phyloP scores from a whole-genome alignment of 2,888 invertebrate genomes.

The Mellilla xanthometata region DNA sequence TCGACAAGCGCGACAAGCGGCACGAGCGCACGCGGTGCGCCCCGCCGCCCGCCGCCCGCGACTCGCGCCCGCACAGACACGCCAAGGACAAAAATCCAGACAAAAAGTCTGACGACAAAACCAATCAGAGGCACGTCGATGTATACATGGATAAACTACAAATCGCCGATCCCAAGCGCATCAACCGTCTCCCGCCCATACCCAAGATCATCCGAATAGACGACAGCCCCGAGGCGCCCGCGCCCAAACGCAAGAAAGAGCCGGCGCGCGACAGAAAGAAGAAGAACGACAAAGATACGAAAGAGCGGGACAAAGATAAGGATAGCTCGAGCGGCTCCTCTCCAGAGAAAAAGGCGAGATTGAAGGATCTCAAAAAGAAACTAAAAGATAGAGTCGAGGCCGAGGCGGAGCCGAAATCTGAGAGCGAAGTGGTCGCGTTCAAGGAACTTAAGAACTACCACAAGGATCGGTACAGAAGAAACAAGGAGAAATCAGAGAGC shows the following conservation, averaged over 20 bases:
- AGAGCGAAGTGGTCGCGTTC: conserved; percentile 63
- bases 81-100: neutral
- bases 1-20: conserved; percentile 32
- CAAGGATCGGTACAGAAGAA: conserved; percentile 85
- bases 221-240: conserved; percentile 7
- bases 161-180: conserved; percentile 51
- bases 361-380: conserved; percentile 18
- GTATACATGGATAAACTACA: conserved; percentile 47
- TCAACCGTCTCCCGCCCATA: conserved; percentile 70
- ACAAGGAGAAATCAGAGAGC: conserved; percentile 83
- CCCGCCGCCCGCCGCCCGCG: conserved; percentile 4
- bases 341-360: conserved; percentile 44
- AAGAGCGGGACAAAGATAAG: conserved; percentile 26
- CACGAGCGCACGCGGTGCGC: conserved; percentile 14
- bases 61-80: conserved; percentile 5
- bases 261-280: conserved; percentile 39
- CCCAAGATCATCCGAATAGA: conserved; percentile 57
- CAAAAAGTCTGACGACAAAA: conserved; percentile 7
- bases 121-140: conserved; percentile 15
- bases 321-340: conserved; percentile 40
- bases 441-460: conserved; percentile 82
- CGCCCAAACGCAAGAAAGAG: conserved; percentile 39
- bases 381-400: conserved; percentile 22
- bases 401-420: conserved; percentile 34
- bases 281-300: conserved; percentile 28